These are phyloP conservation scores for Ophion obscuratus DNA, from an alignment of 2,888 invertebrate species.

Conservation along the genomic window DNA sequence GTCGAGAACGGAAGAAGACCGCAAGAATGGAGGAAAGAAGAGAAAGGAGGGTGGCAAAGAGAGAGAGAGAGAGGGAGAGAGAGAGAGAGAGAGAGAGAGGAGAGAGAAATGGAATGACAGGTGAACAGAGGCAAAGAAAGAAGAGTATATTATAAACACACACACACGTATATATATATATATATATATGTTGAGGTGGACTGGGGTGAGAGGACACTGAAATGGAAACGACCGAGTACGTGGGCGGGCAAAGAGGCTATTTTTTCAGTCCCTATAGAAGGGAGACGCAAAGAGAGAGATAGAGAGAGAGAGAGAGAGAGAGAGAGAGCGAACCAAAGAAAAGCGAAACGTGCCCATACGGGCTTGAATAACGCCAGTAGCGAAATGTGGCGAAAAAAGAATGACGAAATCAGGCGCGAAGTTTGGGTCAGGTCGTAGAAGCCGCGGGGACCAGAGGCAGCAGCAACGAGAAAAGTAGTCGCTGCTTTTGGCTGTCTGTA, in stretches of 20 bases:
- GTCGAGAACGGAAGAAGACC: conserved; percentile 27
- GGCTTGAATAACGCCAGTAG: conserved; percentile 67
- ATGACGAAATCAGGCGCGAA: conserved; percentile 59
- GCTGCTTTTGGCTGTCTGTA: conserved; percentile 56
- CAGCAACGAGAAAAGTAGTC: conserved; percentile 40
- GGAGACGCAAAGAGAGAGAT: conserved; percentile 45
- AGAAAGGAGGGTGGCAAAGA: neutral
- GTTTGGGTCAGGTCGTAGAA: conserved; percentile 63
- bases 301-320: conserved; percentile 33
- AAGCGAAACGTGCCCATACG: conserved; percentile 61
- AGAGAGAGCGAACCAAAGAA: conserved; percentile 34
- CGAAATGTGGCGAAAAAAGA: conserved; percentile 67
- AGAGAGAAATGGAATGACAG: conserved; percentile 20
- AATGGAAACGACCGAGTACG: conserved; percentile 66
- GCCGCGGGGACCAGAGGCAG: conserved; percentile 47
- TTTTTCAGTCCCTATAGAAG: conserved; percentile 68
- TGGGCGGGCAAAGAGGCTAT: conserved; percentile 62
- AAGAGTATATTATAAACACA: conserved; percentile 20
- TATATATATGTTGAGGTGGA: conserved; percentile 62
- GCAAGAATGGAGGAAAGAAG: conserved; percentile 32
- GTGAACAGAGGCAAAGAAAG: conserved; percentile 41
- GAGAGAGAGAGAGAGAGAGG: neutral
- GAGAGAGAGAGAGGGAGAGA: neutral
- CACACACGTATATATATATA: neutral
- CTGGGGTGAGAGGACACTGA: conserved; percentile 47